phyloP scores from a whole-genome alignment of 2,113 vertebrate genomes.

The Forbesichthys agassizii region DNA sequence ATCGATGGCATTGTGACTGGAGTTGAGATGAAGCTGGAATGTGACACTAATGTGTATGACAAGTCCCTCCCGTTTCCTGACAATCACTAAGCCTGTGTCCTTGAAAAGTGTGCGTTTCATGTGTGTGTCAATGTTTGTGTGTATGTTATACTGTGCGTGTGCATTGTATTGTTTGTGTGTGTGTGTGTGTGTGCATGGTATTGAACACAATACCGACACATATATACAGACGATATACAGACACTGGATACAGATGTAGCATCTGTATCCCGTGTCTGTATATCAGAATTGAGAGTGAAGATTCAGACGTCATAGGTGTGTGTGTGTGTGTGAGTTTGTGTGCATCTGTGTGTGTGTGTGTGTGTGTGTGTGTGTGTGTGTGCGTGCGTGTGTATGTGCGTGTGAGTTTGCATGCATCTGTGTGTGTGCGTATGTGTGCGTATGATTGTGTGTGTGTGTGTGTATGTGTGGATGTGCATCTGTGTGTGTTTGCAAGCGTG shows the following conservation, averaged over 20 bases:
- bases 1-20: conserved; percentile 22
- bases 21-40: conserved; percentile 26
- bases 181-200: conserved; percentile 7
- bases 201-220: too few species aligned
- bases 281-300: conserved; percentile 50
- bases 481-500: neutral
- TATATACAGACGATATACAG: too few species aligned
- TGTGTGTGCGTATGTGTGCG: neutral
- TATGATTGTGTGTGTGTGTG: neutral
- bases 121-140: conserved; percentile 3
- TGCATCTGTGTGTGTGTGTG: conserved; percentile 18
- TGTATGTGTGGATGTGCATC: neutral
- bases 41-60: conserved; percentile 28
- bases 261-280: conserved; percentile 19
- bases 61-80: conserved; percentile 9
- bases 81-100: conserved; percentile 36
- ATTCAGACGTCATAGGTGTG: conserved; percentile 48
- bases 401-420: neutral
- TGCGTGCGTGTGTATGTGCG: neutral
- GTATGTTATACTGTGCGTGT: conserved; percentile 7
- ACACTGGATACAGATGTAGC: too few species aligned
- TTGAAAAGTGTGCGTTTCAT: conserved; percentile 23
- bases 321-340: conserved; percentile 19
- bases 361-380: neutral
- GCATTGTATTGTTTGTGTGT: neutral